A percentile compares a stretch with the other conserved stretches of the same genome.
Conservation (phyloP, 1,140 invertebrate species). For the Leptinotarsa undecemlineata region DNA sequence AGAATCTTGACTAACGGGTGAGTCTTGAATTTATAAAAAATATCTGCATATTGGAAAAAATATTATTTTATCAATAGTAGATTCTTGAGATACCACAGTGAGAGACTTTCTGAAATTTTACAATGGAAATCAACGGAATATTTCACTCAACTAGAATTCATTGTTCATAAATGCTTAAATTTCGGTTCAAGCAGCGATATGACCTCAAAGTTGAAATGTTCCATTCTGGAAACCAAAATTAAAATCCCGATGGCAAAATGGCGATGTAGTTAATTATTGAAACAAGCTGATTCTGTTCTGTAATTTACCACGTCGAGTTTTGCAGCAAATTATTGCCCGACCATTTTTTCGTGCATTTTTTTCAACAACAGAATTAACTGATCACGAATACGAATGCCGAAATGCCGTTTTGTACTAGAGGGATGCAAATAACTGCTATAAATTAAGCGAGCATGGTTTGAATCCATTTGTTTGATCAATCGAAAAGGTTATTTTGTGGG, state of each 20-base stretch:
- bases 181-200: background rate
- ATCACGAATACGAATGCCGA: background rate
- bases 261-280: background rate
- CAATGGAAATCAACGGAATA: no score
- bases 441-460: constrained; percentile 1
- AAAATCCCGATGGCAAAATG: background rate
- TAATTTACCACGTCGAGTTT: constrained; percentile 12
- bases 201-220: background rate
- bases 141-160: background rate
- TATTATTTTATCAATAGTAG: no score
- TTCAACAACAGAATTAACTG: constrained; percentile 11
- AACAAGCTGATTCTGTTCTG: constrained; percentile 7
- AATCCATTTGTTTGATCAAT: background rate
- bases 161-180: background rate
- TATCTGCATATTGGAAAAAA: no score
- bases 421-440: background rate
- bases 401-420: background rate
- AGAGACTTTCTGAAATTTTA: no score
- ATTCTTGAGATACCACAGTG: no score
- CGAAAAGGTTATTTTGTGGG: background rate
- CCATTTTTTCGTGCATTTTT: background rate
- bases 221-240: background rate
- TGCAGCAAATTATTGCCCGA: background rate
- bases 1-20: no score
- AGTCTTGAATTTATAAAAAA: no score